Evolutionary conservation across 2,797 vertebrate species (phyloP).

Genomic region (Syngnathus acus): DNA sequence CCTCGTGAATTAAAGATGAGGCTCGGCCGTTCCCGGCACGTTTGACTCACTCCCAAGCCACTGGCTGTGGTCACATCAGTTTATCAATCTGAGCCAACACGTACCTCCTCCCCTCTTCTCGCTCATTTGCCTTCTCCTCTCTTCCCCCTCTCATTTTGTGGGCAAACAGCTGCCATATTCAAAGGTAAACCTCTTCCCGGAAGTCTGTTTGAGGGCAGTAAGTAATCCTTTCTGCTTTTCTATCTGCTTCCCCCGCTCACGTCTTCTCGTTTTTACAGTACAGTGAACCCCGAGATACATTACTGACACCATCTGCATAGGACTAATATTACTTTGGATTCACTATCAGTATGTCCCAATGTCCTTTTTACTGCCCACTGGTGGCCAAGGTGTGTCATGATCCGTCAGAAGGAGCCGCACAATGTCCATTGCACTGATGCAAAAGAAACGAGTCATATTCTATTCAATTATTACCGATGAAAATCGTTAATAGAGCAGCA

Average conservation of each 20-base stretch:
- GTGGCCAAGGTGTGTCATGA: too few species aligned
- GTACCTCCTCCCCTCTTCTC: constrained; percentile 22
- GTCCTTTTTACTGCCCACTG: too few species aligned
- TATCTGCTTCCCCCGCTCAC: constrained; percentile 3
- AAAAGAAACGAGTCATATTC: too few species aligned
- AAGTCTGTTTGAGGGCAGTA: constrained; percentile 91
- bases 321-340: too few species aligned
- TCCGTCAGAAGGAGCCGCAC: too few species aligned
- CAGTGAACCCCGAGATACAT: neutral
- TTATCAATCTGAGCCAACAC: constrained; percentile 24
- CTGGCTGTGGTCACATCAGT: constrained; percentile 22
- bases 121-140: constrained; percentile 40
- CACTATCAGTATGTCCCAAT: too few species aligned
- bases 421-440: too few species aligned
- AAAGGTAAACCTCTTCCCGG: constrained; percentile 96
- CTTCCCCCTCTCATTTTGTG: constrained; percentile 46
- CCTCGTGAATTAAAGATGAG: constrained; percentile 40
- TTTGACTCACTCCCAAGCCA: constrained; percentile 33
- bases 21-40: constrained; percentile 17
- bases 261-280: neutral
- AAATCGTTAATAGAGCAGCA: too few species aligned
- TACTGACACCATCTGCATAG: neutral
- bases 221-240: constrained; percentile 65
- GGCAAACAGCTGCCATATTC: constrained; percentile 91
- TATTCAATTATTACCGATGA: too few species aligned